Evolutionary conservation across 2,797 vertebrate species (phyloP), one percentile per base, ranked within the genome.

Genomic region (Acipenser ruthenus): DNA sequence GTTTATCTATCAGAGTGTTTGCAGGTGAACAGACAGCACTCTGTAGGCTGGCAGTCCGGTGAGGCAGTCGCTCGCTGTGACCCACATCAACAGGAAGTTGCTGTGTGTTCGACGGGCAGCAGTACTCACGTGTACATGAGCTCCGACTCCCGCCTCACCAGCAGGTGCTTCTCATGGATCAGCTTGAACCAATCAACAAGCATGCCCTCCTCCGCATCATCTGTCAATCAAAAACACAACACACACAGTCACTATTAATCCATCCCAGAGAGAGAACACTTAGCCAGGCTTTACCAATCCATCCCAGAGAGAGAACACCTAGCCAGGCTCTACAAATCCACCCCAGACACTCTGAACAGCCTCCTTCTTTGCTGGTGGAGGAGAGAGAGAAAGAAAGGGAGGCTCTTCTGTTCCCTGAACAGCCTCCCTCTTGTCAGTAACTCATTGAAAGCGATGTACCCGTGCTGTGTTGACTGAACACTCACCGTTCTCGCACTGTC

Each of bases 121-220:
- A 11, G 6, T 9, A 75, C 94, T 96, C 75, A 98, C 95, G 92
- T 85, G 11, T 94, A 89, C 75, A 93, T 88, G 69, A 98, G 89
- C 77, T 97, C 95, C 0, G 88, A 89, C 23, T 95, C 92, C 0
- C 87, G 87, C 64, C 91, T 82, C 72, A 93, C 85, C 72, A 97
- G 83, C 75, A 84, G 69, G 23, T 94, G 92, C 68, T 92, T 95
- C 79, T 96, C 88, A 0, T 93, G 91, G 76, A 94, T 84, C 4
- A 98, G 89, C 75, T 77, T 86, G 75, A 97, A 94, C 95, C 94
- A 98, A 69, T 92, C 91, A 56, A 87, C 90, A 65, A 97, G 82
- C 79, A 95, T 81, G 68, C 79, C 83, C 50, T 99, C 96, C 75
- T 99, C 97, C 1, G 89, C 90, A 73, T 88, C 79, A 62, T 91